phyloP scores from a whole-genome alignment of 2,113 vertebrate species.

The Circaetus cinerascens region DNA sequence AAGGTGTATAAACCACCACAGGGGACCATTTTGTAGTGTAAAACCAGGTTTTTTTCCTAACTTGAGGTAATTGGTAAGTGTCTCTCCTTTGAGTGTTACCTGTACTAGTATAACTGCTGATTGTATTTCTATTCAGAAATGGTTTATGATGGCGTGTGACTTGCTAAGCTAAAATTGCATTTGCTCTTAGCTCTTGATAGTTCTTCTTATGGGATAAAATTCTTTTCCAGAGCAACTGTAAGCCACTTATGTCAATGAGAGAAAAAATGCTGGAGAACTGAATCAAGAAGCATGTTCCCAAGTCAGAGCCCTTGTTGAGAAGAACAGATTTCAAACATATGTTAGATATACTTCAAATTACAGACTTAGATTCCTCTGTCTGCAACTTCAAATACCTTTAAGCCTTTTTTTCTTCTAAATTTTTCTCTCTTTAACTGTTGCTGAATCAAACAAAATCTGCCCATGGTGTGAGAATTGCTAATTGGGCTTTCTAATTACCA shows the following conservation, averaged over 20 bases:
- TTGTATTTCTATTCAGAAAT: background rate
- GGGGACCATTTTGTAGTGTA: background rate
- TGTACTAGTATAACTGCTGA: background rate
- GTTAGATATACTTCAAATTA: conserved; percentile 1
- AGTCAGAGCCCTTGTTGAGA: background rate
- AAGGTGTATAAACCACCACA: background rate
- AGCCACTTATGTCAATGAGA: background rate
- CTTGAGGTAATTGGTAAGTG: background rate
- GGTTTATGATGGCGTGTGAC: background rate
- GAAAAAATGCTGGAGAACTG: background rate
- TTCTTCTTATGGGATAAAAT: background rate
- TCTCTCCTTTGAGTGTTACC: background rate
- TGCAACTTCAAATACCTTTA: background rate
- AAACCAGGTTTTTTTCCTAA: rapidly evolving
- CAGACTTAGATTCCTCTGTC: background rate
- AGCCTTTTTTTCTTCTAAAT: background rate
- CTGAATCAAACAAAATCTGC: background rate
- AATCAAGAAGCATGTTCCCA: background rate
- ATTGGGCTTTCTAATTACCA: conserved; percentile 2
- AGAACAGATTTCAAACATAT: background rate
- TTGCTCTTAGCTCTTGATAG: background rate
- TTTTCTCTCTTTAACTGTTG: background rate
- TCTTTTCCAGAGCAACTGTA: background rate
- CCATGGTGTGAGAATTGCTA: background rate
- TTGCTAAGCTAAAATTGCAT: background rate